These are phyloP conservation scores for Salvelinus sp. DNA, from an alignment of 2,113 vertebrate genomes.

Conservation along the genomic window DNA sequence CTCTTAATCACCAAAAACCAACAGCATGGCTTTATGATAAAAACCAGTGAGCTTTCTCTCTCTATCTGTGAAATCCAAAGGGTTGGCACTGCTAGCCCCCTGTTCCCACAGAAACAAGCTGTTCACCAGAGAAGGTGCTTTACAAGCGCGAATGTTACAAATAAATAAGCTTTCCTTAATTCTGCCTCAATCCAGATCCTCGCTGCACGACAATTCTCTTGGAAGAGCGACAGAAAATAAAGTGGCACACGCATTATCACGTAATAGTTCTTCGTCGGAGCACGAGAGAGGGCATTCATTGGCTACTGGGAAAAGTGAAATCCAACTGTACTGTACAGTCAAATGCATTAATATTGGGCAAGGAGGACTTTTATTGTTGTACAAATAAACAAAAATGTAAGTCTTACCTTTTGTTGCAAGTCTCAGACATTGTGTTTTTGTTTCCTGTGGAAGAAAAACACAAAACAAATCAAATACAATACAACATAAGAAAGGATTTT, in stretches of 20 bases:
- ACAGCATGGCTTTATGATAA: too few relatives aligned
- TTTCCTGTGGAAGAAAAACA: constrained; percentile 82
- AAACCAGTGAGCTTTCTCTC: background rate
- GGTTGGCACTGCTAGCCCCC: background rate
- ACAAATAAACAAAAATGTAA: background rate
- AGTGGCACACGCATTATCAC: background rate
- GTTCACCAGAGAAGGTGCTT: constrained; percentile 28
- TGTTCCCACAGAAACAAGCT: constrained; percentile 6
- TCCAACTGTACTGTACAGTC: background rate
- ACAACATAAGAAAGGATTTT: background rate
- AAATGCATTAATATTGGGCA: background rate
- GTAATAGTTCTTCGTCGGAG: background rate
- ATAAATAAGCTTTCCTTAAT: constrained; percentile 34
- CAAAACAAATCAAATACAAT: constrained; percentile 2
- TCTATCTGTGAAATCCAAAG: too few relatives aligned
- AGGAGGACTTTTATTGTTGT: background rate
- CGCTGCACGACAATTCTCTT: background rate
- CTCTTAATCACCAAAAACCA: too few relatives aligned
- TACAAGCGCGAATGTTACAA: constrained; percentile 26
- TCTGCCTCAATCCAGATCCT: constrained; percentile 31
- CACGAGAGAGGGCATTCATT: constrained; percentile 38
- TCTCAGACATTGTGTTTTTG: constrained; percentile 96
- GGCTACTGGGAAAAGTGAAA: background rate
- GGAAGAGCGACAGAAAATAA: background rate
- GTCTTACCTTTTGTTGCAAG: constrained; percentile 95